phyloP scores from a whole-genome alignment of 2,113 vertebrate species.

The Hoplias malabaricus region DNA sequence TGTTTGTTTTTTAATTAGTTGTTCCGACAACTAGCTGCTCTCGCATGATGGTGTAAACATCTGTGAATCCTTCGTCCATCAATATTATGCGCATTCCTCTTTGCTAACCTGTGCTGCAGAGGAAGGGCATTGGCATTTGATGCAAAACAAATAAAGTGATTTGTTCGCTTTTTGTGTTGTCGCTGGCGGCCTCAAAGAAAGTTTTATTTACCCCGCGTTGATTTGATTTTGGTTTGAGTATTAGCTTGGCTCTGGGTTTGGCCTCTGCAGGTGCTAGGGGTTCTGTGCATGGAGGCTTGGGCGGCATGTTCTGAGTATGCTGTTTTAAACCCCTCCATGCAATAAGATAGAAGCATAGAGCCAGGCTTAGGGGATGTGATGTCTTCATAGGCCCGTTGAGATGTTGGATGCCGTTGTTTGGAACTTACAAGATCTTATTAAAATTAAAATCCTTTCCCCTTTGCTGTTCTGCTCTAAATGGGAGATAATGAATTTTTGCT shows the following conservation, averaged over 20 bases:
- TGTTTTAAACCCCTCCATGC: constrained; percentile 36
- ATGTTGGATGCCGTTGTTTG: neutral
- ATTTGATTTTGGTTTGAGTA: constrained; percentile 73
- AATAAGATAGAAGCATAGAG: constrained; percentile 37
- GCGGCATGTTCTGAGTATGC: constrained; percentile 22
- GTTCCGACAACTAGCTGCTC: constrained; percentile 66
- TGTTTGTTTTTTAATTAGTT: constrained; percentile 82
- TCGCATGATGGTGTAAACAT: constrained; percentile 76
- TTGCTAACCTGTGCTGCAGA: constrained; percentile 67
- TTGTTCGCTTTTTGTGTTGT: constrained; percentile 77
- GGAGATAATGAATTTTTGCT: neutral
- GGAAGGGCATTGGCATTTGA: constrained; percentile 76
- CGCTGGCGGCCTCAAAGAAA: constrained; percentile 62
- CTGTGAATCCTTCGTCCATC: constrained; percentile 75
- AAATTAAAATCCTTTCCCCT: constrained; percentile 13
- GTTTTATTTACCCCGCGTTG: constrained; percentile 73
- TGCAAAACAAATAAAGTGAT: constrained; percentile 80
- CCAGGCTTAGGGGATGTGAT: constrained; percentile 27
- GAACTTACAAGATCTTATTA: neutral
- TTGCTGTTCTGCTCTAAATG: constrained; percentile 2
- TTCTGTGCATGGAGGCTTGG: constrained; percentile 4
- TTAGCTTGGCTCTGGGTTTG: constrained; percentile 65
- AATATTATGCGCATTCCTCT: constrained; percentile 74
- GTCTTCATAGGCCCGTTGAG: constrained; percentile 7
- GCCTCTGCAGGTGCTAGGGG: constrained; percentile 45